These are phyloP conservation scores for Antitype chi DNA, from an alignment of 2,888 invertebrate species.

Conservation along the genomic window DNA sequence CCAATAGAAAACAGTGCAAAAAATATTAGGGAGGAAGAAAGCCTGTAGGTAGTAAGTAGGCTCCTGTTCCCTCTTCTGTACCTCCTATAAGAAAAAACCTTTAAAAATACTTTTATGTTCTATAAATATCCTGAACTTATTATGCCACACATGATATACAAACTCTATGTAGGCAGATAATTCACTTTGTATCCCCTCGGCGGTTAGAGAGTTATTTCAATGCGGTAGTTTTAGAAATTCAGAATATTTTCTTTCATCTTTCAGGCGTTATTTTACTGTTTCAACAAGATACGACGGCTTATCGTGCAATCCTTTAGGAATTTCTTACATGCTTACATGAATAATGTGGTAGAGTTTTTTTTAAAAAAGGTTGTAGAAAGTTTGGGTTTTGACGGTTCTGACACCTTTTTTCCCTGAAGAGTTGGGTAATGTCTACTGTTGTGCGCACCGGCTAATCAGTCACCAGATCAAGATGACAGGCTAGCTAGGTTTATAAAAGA, in stretches of 20 bases:
- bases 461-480: neutral
- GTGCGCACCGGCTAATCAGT: neutral
- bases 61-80: neutral
- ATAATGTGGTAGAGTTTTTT: slow-evolving; percentile 35
- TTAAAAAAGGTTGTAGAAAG: neutral
- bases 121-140: slow-evolving; percentile 23
- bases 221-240: slow-evolving; percentile 54
- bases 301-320: slow-evolving; percentile 39
- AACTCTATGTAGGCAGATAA: slow-evolving; percentile 39
- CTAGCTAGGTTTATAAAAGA: neutral
- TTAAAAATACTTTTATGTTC: neutral
- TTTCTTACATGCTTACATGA: slow-evolving; percentile 30
- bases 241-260: slow-evolving; percentile 53
- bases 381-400: neutral
- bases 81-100: neutral
- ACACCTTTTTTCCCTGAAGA: neutral
- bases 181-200: slow-evolving; percentile 50
- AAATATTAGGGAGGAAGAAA: neutral
- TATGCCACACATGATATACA: neutral
- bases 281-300: slow-evolving; percentile 49
- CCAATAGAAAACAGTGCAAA: no score
- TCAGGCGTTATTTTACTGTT: slow-evolving; percentile 54
- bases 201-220: slow-evolving; percentile 39
- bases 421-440: neutral
- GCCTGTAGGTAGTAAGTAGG: no score